Percentiles rank a stretch among this genome's conserved stretches.
These are phyloP conservation scores for Mamestra brassicae DNA, from an alignment of 2,888 invertebrate genomes.

Conservation along the genomic window DNA sequence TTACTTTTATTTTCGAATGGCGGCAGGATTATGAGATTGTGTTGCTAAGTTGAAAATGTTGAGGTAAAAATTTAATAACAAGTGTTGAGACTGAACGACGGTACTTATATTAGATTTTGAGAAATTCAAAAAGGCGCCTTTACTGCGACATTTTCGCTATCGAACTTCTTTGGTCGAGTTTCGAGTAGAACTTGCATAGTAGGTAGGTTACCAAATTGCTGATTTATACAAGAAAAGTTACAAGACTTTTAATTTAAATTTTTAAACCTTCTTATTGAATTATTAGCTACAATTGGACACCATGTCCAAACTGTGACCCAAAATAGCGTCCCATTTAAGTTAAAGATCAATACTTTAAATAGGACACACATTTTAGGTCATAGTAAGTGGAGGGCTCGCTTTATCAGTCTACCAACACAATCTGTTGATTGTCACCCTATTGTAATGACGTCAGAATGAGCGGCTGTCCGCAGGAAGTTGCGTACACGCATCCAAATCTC, in stretches of 20 bases:
- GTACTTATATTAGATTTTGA: neutral
- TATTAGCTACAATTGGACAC: neutral
- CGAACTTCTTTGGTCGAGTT: neutral
- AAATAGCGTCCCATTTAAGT: slow-evolving; percentile 9
- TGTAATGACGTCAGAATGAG: slow-evolving; percentile 56
- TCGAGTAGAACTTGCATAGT: neutral
- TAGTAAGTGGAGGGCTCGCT: slow-evolving; percentile 2
- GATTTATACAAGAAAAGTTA: neutral
- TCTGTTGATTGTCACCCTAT: slow-evolving; percentile 63
- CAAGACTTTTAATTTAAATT: neutral
- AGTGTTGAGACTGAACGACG: neutral
- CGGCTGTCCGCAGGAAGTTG: slow-evolving; percentile 76
- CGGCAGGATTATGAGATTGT: slow-evolving; percentile 8
- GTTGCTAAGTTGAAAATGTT: slow-evolving; percentile 18
- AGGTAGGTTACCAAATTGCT: too few relatives aligned
- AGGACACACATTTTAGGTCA: slow-evolving; percentile 37
- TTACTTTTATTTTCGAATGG: slow-evolving; percentile 62
- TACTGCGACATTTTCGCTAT: too few relatives aligned
- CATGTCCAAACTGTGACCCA: slow-evolving; percentile 1
- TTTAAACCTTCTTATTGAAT: neutral
- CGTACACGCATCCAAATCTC: slow-evolving; percentile 73
- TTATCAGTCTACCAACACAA: slow-evolving; percentile 25
- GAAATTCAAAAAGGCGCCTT: neutral
- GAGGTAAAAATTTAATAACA: neutral
- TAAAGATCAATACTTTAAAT: slow-evolving; percentile 36